Percentiles rank a stretch among this genome's conserved stretches.
These are phyloP conservation scores for Paramormyrops kingsleyae DNA, from an alignment of 2,113 vertebrate genomes.

Conservation along the genomic window DNA sequence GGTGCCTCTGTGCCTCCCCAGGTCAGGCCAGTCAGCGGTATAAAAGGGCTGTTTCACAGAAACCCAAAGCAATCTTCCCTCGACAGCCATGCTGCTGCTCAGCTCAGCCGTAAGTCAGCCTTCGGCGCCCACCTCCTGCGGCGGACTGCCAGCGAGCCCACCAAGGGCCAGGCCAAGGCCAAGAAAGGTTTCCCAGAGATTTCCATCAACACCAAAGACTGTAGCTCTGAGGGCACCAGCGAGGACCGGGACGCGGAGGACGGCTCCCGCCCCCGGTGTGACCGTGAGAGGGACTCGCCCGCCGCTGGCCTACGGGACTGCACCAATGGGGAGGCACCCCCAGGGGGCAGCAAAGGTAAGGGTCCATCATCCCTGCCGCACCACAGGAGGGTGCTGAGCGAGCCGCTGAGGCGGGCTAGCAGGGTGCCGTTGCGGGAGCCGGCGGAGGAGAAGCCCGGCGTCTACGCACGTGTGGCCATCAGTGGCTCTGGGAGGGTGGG, in stretches of 20 bases:
- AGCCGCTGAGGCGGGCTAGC: conserved; percentile 67
- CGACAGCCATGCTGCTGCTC: conserved; percentile 97
- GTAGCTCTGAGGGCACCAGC: conserved; percentile 68
- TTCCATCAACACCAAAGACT: conserved; percentile 74
- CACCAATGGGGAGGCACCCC: conserved; percentile 60
- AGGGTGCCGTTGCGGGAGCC: conserved; percentile 60
- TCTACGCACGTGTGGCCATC: conserved; percentile 74
- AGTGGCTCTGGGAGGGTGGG: conserved; percentile 75
- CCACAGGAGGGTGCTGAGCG: conserved; percentile 59
- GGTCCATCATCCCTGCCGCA: conserved; percentile 35
- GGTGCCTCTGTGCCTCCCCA: conserved; percentile 49
- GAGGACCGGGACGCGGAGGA: conserved; percentile 65
- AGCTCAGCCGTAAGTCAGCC: conserved; percentile 78
- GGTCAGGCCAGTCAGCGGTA: conserved; percentile 82
- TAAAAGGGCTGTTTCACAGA: conserved; percentile 98
- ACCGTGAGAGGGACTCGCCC: conserved; percentile 58
- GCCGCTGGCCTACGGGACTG: conserved; percentile 44
- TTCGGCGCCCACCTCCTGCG: conserved; percentile 88
- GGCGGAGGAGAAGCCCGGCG: conserved; percentile 50
- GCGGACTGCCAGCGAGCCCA: conserved; percentile 90
- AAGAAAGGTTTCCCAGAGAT: conserved; percentile 83
- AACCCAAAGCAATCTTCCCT: conserved; percentile 95
- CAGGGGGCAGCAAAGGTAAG: conserved; percentile 86
- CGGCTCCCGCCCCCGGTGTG: conserved; percentile 57
- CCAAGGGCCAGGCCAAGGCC: conserved; percentile 84